Conservation (phyloP, 2,888 invertebrate genomes). For the Hesperia comma region DNA sequence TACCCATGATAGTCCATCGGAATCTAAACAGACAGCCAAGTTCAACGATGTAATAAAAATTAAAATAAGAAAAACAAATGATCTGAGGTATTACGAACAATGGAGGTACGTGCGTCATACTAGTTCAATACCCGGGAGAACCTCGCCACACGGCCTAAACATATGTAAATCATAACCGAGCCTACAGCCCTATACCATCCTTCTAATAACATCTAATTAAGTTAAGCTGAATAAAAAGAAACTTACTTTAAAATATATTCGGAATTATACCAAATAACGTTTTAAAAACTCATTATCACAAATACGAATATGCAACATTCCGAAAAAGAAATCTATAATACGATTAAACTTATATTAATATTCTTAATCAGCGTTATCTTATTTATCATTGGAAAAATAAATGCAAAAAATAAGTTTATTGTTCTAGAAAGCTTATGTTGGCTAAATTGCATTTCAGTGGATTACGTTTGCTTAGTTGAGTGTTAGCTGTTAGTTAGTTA, state of each 20-base stretch:
- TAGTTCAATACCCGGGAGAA: constrained; percentile 47
- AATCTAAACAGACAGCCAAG: constrained; percentile 49
- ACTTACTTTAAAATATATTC: constrained; percentile 61
- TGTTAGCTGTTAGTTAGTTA: constrained; percentile 14
- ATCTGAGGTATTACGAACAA: constrained; percentile 75
- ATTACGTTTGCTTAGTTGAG: constrained; percentile 40
- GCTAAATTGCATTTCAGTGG: constrained; percentile 48
- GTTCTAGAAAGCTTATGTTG: constrained; percentile 38
- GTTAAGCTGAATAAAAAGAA: constrained; percentile 62
- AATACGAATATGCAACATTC: constrained; percentile 74
- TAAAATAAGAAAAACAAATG: constrained; percentile 77
- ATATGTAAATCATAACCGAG: constrained; percentile 29
- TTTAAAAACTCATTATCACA: constrained; percentile 77
- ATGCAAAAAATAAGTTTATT: constrained; percentile 60
- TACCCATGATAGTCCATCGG: constrained; percentile 47
- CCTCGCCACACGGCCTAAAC: constrained; percentile 42
- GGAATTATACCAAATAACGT: constrained; percentile 67
- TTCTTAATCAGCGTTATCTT: constrained; percentile 62
- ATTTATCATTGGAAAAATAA: constrained; percentile 70
- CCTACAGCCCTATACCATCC: constrained; percentile 32
- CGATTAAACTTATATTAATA: constrained; percentile 54
- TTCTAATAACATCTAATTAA: constrained; percentile 45
- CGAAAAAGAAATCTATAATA: constrained; percentile 60
- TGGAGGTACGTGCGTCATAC: constrained; percentile 70
- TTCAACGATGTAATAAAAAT: constrained; percentile 77